Evolutionary conservation across 2,888 invertebrate genomes (phyloP).

Genomic region (Vandiemenella viatica): DNA sequence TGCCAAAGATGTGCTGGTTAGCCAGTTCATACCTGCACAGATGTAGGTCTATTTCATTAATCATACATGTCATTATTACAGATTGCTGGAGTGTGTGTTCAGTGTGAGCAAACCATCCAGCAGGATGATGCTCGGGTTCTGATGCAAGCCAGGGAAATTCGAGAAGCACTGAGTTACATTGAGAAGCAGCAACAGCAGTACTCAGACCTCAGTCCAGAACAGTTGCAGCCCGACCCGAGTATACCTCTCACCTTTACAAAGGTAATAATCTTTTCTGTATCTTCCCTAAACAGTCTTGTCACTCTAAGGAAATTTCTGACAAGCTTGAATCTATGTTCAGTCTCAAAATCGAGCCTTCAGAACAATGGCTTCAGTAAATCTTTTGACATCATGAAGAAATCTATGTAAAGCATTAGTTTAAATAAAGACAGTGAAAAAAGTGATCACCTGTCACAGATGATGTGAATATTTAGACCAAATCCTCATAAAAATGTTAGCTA

Average conservation of each 20-base stretch:
- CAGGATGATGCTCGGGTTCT: constrained; percentile 37
- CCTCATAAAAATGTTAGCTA: too few species aligned
- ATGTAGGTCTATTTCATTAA: too few species aligned
- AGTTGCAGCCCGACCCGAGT: constrained; percentile 35
- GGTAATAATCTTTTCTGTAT: too few species aligned
- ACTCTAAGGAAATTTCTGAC: not conserved
- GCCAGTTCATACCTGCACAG: too few species aligned
- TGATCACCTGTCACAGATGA: too few species aligned
- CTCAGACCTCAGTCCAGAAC: constrained; percentile 33
- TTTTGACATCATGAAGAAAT: too few species aligned
- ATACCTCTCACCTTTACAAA: constrained; percentile 43
- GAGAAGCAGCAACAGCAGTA: constrained; percentile 40
- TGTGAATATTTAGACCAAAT: too few species aligned
- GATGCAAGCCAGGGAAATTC: constrained; percentile 32
- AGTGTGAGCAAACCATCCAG: constrained; percentile 35
- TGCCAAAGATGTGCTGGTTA: too few species aligned
- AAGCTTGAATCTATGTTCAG: not conserved
- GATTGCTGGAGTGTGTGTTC: constrained; percentile 37
- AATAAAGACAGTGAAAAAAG: too few species aligned
- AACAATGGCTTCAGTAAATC: not conserved
- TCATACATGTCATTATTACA: too few species aligned
- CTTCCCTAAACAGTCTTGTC: too few species aligned
- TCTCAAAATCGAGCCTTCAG: not conserved
- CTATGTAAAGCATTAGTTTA: too few species aligned
- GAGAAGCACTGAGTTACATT: constrained; percentile 32